These are phyloP conservation scores for Peromyscus maniculatus DNA, from an alignment of 2,113 vertebrate species.

Conservation along the genomic window DNA sequence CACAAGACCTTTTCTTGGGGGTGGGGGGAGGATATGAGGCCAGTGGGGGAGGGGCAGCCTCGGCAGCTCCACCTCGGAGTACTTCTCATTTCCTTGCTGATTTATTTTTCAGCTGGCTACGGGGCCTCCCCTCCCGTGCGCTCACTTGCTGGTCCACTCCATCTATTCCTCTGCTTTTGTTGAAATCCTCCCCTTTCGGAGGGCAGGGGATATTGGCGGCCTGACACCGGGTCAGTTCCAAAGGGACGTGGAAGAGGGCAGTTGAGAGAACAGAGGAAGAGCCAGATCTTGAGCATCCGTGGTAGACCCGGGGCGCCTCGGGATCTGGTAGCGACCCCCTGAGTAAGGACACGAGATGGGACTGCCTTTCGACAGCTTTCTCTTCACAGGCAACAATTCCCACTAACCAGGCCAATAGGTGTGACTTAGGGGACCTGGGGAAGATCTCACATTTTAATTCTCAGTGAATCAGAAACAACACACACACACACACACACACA, in stretches of 20 bases:
- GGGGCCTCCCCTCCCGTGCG: not conserved
- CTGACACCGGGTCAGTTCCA: constrained; percentile 89
- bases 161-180: constrained; percentile 64
- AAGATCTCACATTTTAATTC: constrained; percentile 75
- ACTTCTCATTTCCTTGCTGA: constrained; percentile 21
- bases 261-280: not conserved
- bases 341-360: not conserved
- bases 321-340: not conserved
- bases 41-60: not conserved
- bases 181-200: constrained; percentile 73
- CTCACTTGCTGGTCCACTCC: constrained; percentile 11
- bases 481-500: not conserved
- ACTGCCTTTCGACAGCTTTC: not conserved
- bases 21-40: not conserved
- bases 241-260: constrained; percentile 70
- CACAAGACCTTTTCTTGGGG: not conserved
- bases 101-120: constrained; percentile 29
- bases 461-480: constrained; percentile 33
- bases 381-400: not conserved
- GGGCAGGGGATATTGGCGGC: constrained; percentile 77
- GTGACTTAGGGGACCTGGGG: constrained; percentile 4
- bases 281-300: not conserved
- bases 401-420: constrained; percentile 35
- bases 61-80: not conserved
- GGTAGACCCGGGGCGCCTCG: not conserved